Percentiles rank a stretch among this genome's conserved stretches.
These are phyloP conservation scores for Hephaestus fuliginosus DNA, from an alignment of 2,797 vertebrate species.

Conservation along the genomic window DNA sequence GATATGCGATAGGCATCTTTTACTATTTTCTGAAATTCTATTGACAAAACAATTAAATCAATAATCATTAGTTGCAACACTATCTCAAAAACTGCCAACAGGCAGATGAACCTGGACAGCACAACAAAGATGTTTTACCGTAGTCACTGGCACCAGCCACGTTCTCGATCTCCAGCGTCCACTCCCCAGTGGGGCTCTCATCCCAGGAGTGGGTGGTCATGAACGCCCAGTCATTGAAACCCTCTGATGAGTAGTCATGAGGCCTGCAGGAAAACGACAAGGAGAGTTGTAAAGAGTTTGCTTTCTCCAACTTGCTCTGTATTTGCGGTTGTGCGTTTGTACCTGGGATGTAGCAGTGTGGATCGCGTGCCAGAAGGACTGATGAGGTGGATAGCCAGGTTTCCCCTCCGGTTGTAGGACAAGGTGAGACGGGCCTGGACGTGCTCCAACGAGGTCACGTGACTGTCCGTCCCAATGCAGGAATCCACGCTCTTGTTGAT, in stretches of 20 bases:
- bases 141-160: conserved; percentile 84
- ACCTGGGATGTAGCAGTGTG: conserved; percentile 95
- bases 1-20: neutral
- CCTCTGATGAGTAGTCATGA: conserved; percentile 96
- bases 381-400: conserved; percentile 94
- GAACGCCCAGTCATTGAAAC: conserved; percentile 99
- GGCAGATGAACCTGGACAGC: neutral
- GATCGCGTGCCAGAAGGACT: conserved; percentile 96
- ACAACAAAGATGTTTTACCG: conserved; percentile 72
- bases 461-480: conserved; percentile 89
- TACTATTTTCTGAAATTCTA: neutral
- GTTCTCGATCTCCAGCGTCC: conserved; percentile 97
- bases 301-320: neutral
- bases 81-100: neutral
- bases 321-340: conserved; percentile 2
- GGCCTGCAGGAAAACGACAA: conserved; percentile 83
- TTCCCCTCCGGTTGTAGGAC: conserved; percentile 97
- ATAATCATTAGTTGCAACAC: neutral
- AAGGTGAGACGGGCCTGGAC: conserved; percentile 94
- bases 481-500: conserved; percentile 90
- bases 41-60: neutral
- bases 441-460: conserved; percentile 92
- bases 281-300: conserved; percentile 12
- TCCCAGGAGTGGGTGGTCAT: conserved; percentile 99
- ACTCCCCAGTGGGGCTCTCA: conserved; percentile 91